A percentile compares a stretch with the other conserved stretches of the same genome.
phyloP scores from a whole-genome alignment of 2,888 invertebrate species.

The Dascillus cervinus region DNA sequence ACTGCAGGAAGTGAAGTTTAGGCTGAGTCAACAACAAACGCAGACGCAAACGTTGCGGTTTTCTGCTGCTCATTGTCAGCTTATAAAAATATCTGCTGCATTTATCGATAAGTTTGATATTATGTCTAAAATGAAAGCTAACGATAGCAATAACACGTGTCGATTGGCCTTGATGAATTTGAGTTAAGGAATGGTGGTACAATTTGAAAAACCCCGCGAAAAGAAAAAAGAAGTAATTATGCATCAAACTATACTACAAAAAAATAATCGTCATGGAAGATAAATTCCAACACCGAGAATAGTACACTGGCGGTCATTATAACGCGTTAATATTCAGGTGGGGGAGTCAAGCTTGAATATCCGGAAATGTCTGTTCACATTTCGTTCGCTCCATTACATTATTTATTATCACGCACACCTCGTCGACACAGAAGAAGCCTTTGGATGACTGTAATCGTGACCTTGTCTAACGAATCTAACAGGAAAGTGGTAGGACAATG shows the following conservation, averaged over 20 bases:
- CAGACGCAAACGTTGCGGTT: too few relatives aligned
- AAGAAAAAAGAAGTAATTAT: conserved; percentile 18
- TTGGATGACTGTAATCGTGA: conserved; percentile 24
- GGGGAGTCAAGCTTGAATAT: conserved; percentile 23
- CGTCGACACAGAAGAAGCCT: conserved; percentile 8
- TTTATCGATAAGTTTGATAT: too few relatives aligned
- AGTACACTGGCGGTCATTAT: conserved; percentile 26
- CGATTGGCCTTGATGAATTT: conserved; percentile 1
- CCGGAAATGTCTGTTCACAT: conserved; percentile 25
- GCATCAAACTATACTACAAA: too few relatives aligned
- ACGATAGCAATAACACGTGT: too few relatives aligned
- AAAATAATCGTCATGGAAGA: conserved; percentile 22
- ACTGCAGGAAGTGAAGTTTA: too few relatives aligned
- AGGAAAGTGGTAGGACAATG: conserved; percentile 25
- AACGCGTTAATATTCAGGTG: conserved; percentile 24
- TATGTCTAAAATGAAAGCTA: too few relatives aligned
- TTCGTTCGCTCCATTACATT: conserved; percentile 15
- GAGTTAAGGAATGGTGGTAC: too few relatives aligned
- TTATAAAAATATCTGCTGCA: too few relatives aligned
- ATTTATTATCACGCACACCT: conserved; percentile 3
- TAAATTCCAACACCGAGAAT: conserved; percentile 17
- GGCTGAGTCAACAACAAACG: too few relatives aligned
- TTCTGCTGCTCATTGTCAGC: too few relatives aligned
- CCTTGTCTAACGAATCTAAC: conserved; percentile 25
- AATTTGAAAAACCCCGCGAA: conserved; percentile 8